phyloP scores from a whole-genome alignment of 2,888 invertebrate genomes.

The Crossocerus cetratus region DNA sequence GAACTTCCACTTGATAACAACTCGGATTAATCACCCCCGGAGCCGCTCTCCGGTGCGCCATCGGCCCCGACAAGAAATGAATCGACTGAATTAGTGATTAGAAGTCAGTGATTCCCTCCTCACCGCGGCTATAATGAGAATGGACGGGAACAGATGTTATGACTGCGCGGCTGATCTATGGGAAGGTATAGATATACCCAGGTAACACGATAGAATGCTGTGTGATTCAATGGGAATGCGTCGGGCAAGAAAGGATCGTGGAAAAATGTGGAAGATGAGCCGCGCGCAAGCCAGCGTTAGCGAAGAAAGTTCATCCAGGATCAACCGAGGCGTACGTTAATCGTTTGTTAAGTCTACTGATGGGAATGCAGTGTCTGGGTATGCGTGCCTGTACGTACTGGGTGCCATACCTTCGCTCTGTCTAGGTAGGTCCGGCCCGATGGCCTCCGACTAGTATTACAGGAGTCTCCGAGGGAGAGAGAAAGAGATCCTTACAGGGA shows the following conservation, averaged over 20 bases:
- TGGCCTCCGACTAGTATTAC: conserved; percentile 45
- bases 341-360: conserved; percentile 46
- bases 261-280: conserved; percentile 10
- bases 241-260: conserved; percentile 1
- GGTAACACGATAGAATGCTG: conserved; percentile 6
- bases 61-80: not conserved
- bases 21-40: conserved; percentile 25
- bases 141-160: not conserved
- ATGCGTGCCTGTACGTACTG: conserved; percentile 8
- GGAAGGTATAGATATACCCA: too few relatives aligned
- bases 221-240: conserved; percentile 2
- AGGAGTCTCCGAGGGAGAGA: conserved; percentile 26
- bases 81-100: conserved; percentile 10
- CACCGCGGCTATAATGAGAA: not conserved
- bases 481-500: conserved; percentile 58
- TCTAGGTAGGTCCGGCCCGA: conserved; percentile 32
- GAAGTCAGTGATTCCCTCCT: not conserved
- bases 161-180: too few relatives aligned
- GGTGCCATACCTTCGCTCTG: conserved; percentile 58
- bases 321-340: conserved; percentile 44
- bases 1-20: conserved; percentile 24
- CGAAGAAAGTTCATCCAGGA: conserved; percentile 40
- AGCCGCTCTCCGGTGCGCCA: not conserved
- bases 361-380: conserved; percentile 24
- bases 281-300: conserved; percentile 44